Conservation (phyloP, 1,140 invertebrate genomes). For the Drosophila albomicans region DNA sequence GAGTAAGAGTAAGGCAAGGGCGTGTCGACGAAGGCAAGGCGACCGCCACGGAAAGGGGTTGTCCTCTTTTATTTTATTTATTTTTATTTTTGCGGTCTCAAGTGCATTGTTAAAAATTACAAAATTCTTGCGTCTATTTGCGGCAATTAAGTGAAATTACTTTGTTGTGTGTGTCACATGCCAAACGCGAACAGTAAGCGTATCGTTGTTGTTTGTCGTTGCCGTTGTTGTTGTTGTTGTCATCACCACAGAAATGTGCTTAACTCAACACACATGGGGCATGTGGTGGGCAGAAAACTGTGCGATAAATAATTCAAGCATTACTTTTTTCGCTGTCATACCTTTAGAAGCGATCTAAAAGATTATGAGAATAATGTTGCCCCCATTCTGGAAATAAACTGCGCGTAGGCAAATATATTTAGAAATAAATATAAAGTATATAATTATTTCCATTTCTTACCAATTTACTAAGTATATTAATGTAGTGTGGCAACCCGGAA, state of each 20-base stretch:
- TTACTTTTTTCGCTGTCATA: not conserved
- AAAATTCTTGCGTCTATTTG: constrained; percentile 70
- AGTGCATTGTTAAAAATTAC: constrained; percentile 57
- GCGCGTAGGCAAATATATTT: no score
- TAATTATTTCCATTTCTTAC: no score
- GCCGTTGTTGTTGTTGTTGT: not conserved
- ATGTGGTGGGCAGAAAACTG: not conserved
- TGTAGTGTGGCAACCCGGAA: no score
- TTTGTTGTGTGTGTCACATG: constrained; percentile 45
- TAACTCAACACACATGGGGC: not conserved
- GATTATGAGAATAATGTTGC: no score
- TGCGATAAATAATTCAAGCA: not conserved
- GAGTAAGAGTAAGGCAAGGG: constrained; percentile 14
- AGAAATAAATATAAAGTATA: no score
- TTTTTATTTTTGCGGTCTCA: constrained; percentile 30
- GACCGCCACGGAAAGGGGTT: not conserved
- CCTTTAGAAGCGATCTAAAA: not conserved
- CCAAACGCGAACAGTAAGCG: not conserved
- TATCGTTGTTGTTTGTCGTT: constrained; percentile 14
- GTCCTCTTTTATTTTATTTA: constrained; percentile 9
- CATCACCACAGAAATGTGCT: not conserved
- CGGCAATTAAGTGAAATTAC: constrained; percentile 74
- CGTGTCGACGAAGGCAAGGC: not conserved
- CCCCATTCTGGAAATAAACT: no score
- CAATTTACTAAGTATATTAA: no score